Evolutionary conservation across 1,140 invertebrate species (phyloP), one percentile per base, ranked within the genome.

Genomic region (Scaptomyza pallida): DNA sequence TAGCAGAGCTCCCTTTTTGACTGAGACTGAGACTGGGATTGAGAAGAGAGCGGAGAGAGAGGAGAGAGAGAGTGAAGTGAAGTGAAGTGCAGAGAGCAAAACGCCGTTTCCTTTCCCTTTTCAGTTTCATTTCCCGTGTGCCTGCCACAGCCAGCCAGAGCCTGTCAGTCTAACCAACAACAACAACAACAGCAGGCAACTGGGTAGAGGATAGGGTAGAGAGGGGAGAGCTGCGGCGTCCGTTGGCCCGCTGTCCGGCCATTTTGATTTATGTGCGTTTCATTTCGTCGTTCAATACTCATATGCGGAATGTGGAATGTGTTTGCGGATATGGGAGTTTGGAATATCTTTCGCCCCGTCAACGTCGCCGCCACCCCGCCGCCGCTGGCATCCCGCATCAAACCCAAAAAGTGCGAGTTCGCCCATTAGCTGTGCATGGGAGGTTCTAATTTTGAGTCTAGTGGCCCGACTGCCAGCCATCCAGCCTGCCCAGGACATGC

Each of bases 211-310:
- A 6, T 26, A n/a, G 57, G 43, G 59, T 48, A 56, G 40, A 72
- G 43, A 61, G 52, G 50, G 56, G 37, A 52, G 55, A 67, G 60
- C 65, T 60, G 59, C 63, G 55, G 59, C 80, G 81, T 73, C 80
- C 73, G 74, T 45, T 74, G 71, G 71, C 71, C 73, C 78, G 85
- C 89, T 86, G 89, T 89, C 89, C 89, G 78, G 82, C 89, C 89
- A 91, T 91, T 91, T 91, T 91, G 89, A 91, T 91, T 91, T 91
- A 91, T 91, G 86, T 89, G 78, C 80, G 81, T 90, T 90, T 90
- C 78, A 90, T 90, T 90, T 90, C 89, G 79, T 80, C 82, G 89
- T 89, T 90, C 89, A 90, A 90, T 90, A 90, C 86, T 89, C 88
- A 90, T 90, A 90, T 90, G 88, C 80, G 80, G 89, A 59, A 70